Evolutionary conservation across 1,140 invertebrate species (phyloP).

Genomic region (Odontomachus brunneus): DNA sequence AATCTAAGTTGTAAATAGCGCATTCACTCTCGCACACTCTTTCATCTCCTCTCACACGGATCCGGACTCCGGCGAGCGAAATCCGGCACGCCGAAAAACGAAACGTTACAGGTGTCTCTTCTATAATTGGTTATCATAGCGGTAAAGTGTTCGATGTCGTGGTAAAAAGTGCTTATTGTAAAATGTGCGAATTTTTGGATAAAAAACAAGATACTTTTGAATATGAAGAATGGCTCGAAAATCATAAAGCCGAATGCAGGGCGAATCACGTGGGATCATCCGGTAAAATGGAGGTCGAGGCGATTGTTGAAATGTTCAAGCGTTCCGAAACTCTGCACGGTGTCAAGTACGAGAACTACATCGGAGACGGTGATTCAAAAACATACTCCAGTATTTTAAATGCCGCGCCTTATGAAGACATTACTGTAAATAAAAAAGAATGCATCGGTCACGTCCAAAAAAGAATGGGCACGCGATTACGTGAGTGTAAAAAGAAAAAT

Average conservation of each 20-base stretch:
- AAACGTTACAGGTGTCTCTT: conserved; percentile 68
- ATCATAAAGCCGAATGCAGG: conserved; percentile 33
- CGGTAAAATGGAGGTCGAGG: conserved; percentile 68
- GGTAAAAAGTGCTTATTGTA: conserved; percentile 30
- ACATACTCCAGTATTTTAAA: conserved; percentile 57
- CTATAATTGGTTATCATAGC: conserved; percentile 66
- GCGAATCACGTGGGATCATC: conserved; percentile 62
- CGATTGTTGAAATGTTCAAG: conserved; percentile 66
- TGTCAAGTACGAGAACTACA: conserved; percentile 66
- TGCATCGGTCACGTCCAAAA: conserved; percentile 50
- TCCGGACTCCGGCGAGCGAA: no score
- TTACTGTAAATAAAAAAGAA: conserved; percentile 69
- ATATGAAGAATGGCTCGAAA: conserved; percentile 53
- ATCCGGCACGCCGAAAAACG: no score
- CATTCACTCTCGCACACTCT: no score
- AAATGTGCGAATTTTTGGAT: conserved; percentile 39
- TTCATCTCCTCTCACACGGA: no score
- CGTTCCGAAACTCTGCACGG: conserved; percentile 41
- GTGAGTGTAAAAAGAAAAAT: conserved; percentile 65
- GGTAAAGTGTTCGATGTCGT: conserved; percentile 68
- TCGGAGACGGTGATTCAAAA: conserved; percentile 68
- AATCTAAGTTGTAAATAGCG: no score
- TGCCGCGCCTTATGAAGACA: conserved; percentile 62
- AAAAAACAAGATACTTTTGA: conserved; percentile 31
- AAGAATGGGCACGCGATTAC: conserved; percentile 52